Base-by-base conservation (phyloP, 1,140 invertebrate species). In the Acyrthosiphon pisum region DNA sequence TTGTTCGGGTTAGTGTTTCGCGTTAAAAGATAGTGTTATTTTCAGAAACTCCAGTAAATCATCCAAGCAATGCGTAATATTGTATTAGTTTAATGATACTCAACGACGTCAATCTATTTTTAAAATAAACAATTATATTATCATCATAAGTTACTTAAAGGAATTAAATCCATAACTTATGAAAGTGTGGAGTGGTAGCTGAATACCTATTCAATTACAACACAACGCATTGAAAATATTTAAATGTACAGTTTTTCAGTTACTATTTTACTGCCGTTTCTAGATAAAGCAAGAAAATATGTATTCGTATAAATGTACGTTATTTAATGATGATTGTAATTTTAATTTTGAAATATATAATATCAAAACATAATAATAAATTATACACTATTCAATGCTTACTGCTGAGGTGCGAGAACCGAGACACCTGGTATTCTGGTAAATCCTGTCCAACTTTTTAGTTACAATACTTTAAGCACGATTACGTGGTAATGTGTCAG, bases 1-100 rank as follows among this genome's bases (percentile, higher is more conserved):
- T 88, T 50, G 46, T 88, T 88, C 11, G 30, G 86, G 26, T 50
- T 88, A 35, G 44, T 50, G 18, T 50, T 35, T 35, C n/a, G 30
- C 9, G 14, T 48, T 88, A 88, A 87, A 87, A 87, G 44, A 87
- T n/a, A 87, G 46, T 86, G 37, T 86, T 86, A 86, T 44, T 44
- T 86, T 86, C 41, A 46, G 37, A 2, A 22, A 83, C 81, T 41
- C 41, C 83, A 46, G 41, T 86, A 83, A 83, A 83, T 83, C 81
- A 83, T 41, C 81, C 81, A n/a, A 76, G 60, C 30, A n/a, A 76
- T 35, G 60, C 30, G n/a, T 83, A 83, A 86, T 48, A 87, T 87
- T 87, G 30, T 87, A 87, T 87, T 48, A 30, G 4, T 48, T 87
- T 87, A 87, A 87, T 9, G 83, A 41, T 26, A 86, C 41, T 86